A percentile compares a stretch with the other conserved stretches of the same genome.
Evolutionary conservation across 2,113 vertebrate species (phyloP).

Genomic region (Cryptotis parvus): DNA sequence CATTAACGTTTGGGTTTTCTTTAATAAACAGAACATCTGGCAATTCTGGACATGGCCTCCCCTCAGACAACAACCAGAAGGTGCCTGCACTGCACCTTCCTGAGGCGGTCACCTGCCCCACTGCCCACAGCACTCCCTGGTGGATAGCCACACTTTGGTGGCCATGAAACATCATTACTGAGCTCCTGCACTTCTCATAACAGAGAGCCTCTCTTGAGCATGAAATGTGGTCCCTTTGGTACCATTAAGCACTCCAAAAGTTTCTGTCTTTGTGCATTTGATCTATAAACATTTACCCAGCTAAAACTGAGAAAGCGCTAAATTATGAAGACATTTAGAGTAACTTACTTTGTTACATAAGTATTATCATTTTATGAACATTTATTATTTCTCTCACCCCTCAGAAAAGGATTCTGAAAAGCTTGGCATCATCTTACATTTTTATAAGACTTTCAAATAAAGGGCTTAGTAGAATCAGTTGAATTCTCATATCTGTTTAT

Average conservation of each 20-base stretch:
- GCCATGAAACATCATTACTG: not conserved
- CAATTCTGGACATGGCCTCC: not conserved
- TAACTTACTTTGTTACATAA: not conserved
- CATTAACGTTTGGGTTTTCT: not conserved
- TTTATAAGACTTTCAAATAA: too few species aligned
- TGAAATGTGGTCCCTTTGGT: not conserved
- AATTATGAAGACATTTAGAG: constrained; percentile 19
- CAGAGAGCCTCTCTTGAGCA: not conserved
- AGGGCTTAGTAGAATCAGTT: not conserved
- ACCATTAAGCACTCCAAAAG: not conserved
- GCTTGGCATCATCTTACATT: not conserved
- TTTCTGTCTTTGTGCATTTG: not conserved
- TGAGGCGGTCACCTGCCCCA: not conserved
- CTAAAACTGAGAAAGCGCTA: constrained; percentile 36
- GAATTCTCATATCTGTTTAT: not conserved
- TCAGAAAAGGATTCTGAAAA: not conserved
- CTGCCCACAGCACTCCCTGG: not conserved
- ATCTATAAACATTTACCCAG: not conserved
- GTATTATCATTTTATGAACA: constrained; percentile 9
- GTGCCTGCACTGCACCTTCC: too few species aligned
- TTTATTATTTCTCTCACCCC: constrained; percentile 4
- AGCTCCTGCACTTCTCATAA: not conserved
- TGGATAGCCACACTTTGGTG: not conserved
- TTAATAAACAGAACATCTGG: constrained; percentile 12
- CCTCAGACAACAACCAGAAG: not conserved